phyloP scores from a whole-genome alignment of 2,888 invertebrate species.

The Synergus umbraculus region DNA sequence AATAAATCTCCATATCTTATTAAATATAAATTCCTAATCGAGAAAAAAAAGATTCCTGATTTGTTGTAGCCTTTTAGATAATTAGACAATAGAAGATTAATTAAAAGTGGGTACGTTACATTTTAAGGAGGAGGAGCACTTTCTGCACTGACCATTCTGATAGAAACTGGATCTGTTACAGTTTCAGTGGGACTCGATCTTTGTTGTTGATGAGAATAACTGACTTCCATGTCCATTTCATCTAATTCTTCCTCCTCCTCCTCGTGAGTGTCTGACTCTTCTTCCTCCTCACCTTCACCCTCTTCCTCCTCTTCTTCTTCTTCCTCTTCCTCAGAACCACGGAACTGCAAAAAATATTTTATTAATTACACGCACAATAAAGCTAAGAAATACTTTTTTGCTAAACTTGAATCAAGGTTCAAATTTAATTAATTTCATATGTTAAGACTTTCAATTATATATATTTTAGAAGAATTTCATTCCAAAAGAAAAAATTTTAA shows the following conservation, averaged over 20 bases:
- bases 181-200: constrained; percentile 73
- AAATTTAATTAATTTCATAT: too few species aligned
- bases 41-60: too few species aligned
- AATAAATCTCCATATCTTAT: too few species aligned
- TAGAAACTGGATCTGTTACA: constrained; percentile 72
- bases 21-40: too few species aligned
- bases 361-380: not conserved
- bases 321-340: constrained; percentile 71
- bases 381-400: too few species aligned
- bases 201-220: constrained; percentile 74
- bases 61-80: too few species aligned
- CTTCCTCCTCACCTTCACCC: constrained; percentile 74
- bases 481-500: too few species aligned
- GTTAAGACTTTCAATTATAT: too few species aligned
- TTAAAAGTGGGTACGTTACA: not conserved
- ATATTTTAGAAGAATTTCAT: too few species aligned
- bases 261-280: constrained; percentile 75
- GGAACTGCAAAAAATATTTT: constrained; percentile 57
- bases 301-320: constrained; percentile 75
- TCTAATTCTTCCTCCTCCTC: constrained; percentile 76
- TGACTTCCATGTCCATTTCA: constrained; percentile 76
- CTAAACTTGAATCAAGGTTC: too few species aligned
- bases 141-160: constrained; percentile 72
- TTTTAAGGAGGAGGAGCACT: constrained; percentile 64
- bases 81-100: not conserved